A percentile compares a stretch with the other conserved stretches of the same genome.
Evolutionary conservation across 2,888 invertebrate genomes (phyloP).

Genomic region (Pristionchus arcanus): DNA sequence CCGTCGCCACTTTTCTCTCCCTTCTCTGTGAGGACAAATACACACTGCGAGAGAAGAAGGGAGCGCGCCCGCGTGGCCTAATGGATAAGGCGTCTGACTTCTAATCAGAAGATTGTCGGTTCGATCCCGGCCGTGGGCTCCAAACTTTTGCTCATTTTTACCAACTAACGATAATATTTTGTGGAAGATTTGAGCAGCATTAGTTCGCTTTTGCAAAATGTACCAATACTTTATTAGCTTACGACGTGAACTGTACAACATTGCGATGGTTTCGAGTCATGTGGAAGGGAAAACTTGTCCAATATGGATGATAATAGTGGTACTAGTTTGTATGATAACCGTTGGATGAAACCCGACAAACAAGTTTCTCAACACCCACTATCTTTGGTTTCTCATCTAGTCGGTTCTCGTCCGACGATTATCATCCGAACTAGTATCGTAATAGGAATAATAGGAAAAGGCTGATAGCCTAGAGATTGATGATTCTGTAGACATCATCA

Average conservation of each 20-base stretch:
- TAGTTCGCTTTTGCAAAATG: not conserved
- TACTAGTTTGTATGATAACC: no score
- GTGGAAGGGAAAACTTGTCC: not conserved
- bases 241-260: conserved; percentile 29
- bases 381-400: no score
- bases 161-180: not conserved
- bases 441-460: not conserved
- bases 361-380: no score
- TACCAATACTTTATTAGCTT: not conserved
- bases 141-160: not conserved
- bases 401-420: no score
- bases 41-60: not conserved
- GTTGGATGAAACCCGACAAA: no score
- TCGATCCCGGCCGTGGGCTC: conserved; percentile 67
- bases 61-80: conserved; percentile 69
- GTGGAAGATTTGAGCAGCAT: not conserved
- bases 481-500: conserved; percentile 47
- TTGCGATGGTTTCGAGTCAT: not conserved
- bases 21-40: not conserved
- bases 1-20: not conserved
- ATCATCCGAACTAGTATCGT: no score
- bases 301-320: not conserved
- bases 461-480: not conserved
- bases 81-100: conserved; percentile 78
- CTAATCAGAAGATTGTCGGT: conserved; percentile 77